Evolutionary conservation across 2,113 vertebrate species (phyloP).

Genomic region (Tachysurus fulvidraco): DNA sequence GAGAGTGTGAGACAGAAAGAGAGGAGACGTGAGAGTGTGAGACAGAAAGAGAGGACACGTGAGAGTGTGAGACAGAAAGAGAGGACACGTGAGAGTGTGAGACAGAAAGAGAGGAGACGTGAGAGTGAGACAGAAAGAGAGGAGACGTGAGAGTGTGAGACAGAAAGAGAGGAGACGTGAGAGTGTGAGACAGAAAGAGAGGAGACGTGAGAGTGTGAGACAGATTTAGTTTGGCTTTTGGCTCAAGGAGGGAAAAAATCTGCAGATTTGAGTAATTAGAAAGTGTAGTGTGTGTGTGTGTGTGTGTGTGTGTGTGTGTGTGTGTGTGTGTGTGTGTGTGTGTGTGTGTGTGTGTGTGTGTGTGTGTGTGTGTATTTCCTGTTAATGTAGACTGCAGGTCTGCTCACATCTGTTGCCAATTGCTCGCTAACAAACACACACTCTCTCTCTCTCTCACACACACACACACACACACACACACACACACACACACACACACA

Average conservation of each 20-base stretch:
- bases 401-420: constrained; percentile 49
- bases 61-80: neutral
- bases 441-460: neutral
- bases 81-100: neutral
- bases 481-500: neutral
- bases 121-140: too few species aligned
- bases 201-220: neutral
- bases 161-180: too few species aligned
- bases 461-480: neutral
- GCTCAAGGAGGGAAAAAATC: constrained; percentile 25
- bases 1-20: too few species aligned
- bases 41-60: too few species aligned
- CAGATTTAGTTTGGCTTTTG: constrained; percentile 45
- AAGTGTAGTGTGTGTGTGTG: constrained; percentile 39
- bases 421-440: constrained; percentile 1
- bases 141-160: neutral
- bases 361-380: constrained; percentile 46
- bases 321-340: constrained; percentile 29
- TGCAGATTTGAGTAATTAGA: constrained; percentile 42
- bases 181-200: neutral
- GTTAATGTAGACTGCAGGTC: constrained; percentile 39
- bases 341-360: too few species aligned
- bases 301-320: constrained; percentile 49
- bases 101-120: neutral
- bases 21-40: too few species aligned